phyloP scores from a whole-genome alignment of 2,888 invertebrate species.

The Eucriotettix oculatus region DNA sequence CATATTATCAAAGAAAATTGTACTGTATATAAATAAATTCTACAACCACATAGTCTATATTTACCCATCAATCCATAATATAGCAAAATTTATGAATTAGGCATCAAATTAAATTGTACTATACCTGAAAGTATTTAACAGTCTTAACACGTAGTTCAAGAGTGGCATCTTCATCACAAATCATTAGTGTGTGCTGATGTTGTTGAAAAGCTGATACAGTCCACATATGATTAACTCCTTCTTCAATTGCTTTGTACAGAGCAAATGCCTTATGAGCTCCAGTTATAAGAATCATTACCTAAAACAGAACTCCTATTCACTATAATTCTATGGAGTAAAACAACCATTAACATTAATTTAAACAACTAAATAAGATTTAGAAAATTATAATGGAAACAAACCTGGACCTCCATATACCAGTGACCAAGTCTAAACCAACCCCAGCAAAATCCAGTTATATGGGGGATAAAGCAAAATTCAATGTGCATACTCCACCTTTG shows the following conservation, averaged over 20 bases:
- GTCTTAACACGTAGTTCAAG: slow-evolving; percentile 93
- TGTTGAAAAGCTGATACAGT: slow-evolving; percentile 98
- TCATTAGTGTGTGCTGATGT: slow-evolving; percentile 79
- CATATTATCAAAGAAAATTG: too few species aligned
- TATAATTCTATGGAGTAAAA: neutral
- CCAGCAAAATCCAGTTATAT: too few species aligned
- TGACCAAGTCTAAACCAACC: too few species aligned
- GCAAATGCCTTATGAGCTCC: slow-evolving; percentile 94
- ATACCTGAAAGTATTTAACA: slow-evolving; percentile 94
- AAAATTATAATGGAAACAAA: neutral
- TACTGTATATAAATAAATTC: too few species aligned
- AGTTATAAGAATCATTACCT: slow-evolving; percentile 94
- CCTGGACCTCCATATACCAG: too few species aligned
- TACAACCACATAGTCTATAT: too few species aligned
- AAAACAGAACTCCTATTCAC: slow-evolving; percentile 9
- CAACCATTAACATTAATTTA: neutral
- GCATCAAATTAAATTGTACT: neutral
- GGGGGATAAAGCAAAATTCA: too few species aligned
- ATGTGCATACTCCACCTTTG: too few species aligned
- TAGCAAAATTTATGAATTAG: neutral
- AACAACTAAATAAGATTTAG: neutral
- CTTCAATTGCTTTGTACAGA: slow-evolving; percentile 92
- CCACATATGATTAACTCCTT: slow-evolving; percentile 99
- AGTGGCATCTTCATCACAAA: slow-evolving; percentile 97
- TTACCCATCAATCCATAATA: too few species aligned